Evolutionary conservation across 2,888 invertebrate genomes (phyloP), one percentile per base, ranked within the genome.

Genomic region (Stomorhina lunata): DNA sequence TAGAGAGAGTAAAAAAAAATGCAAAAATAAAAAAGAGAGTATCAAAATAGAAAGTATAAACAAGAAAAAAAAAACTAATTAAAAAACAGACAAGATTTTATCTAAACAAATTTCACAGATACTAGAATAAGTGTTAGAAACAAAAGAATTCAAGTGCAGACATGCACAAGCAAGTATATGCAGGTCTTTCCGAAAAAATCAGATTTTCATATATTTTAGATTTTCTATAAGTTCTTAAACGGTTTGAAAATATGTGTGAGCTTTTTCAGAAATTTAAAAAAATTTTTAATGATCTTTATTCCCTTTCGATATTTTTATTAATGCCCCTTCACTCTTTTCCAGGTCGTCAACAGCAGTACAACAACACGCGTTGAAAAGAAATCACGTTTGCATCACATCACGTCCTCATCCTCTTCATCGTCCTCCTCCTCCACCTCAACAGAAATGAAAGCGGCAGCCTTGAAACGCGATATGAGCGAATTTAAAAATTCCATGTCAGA

Each of bases 401-500:
- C 90, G 73, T 88, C 87, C 32, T 86, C 87, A 48, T 87, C 88
- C 43, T 89, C 89, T 15, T 92, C 93, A 17, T 92, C 93, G 84
- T 93, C 93, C 86, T 92, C 93, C 55, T 92, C 93, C 72, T 89
- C 90, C 77, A 89, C 91, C 45, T 92, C 93, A 84, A 94, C 95
- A 87, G 96, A 96, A 92, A 94, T 95, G 93, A 96, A 96, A 92
- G 95, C 96, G 84, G 95, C 95, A 89, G 95, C 95, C 80, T 94
- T 96, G 92, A 96, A 96, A 92, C 95, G 95, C 84, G 95, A 96
- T 90, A 93, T 97, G 84, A 90, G 85, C 84, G 91, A 91, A 85
- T 90, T 91, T 69, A 95, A 96, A 91, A 95, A 95, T 90, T 95
- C 96, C 89, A 95, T 97, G 91, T 95, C 95, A 83, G 96, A 96